Evolutionary conservation across 2,113 vertebrate species (phyloP).

Genomic region (Seriola aureovittata): DNA sequence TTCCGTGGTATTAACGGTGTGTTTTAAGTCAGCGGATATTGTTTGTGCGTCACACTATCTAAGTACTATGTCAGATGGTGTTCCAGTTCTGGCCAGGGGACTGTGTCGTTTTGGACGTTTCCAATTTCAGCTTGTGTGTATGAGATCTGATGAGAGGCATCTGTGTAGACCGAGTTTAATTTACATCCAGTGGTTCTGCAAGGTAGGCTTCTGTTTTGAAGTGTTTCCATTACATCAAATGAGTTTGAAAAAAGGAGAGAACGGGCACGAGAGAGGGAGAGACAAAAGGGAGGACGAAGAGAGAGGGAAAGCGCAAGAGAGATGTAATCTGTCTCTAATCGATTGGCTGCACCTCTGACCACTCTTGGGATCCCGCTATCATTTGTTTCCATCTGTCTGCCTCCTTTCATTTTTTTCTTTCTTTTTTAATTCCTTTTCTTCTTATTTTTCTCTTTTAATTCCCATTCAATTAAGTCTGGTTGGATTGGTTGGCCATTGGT

Average conservation of each 20-base stretch:
- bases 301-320: constrained; percentile 37
- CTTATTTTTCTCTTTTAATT: constrained; percentile 75
- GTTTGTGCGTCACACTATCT: neutral
- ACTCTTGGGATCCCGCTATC: constrained; percentile 81
- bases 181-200: constrained; percentile 30
- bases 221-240: constrained; percentile 77
- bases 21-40: neutral
- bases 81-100: constrained; percentile 13
- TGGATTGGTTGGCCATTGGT: constrained; percentile 74
- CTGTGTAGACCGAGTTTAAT: constrained; percentile 10
- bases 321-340: constrained; percentile 82
- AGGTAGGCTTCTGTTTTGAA: constrained; percentile 45
- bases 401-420: constrained; percentile 61
- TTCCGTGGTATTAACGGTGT: neutral
- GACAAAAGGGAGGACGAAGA: constrained; percentile 47
- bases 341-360: constrained; percentile 80
- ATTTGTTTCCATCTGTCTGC: constrained; percentile 82
- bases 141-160: constrained; percentile 3
- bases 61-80: constrained; percentile 11
- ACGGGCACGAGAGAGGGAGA: constrained; percentile 23
- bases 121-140: constrained; percentile 18
- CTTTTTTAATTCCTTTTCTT: constrained; percentile 59
- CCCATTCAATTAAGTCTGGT: constrained; percentile 78
- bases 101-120: constrained; percentile 1
- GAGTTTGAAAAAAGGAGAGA: constrained; percentile 39